A percentile compares a stretch with the other conserved stretches of the same genome.
phyloP scores from a whole-genome alignment of 2,888 invertebrate genomes.

The Marasmarcha lunaedactyla region DNA sequence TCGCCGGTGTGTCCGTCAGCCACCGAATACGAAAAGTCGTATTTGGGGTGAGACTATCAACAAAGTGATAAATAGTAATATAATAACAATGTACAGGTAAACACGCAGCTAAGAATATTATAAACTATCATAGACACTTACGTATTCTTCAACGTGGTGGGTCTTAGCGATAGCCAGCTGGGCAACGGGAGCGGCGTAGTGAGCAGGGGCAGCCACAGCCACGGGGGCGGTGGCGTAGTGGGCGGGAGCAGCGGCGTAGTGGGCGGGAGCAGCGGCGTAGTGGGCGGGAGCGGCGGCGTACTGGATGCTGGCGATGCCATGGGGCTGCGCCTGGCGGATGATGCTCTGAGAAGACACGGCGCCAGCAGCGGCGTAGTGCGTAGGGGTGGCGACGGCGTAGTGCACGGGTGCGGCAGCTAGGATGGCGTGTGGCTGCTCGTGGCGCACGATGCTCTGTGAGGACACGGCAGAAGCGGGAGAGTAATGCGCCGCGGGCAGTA shows the following conservation, averaged over 20 bases:
- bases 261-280: slow-evolving; percentile 23
- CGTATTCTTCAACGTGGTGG: slow-evolving; percentile 34
- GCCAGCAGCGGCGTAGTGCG: slow-evolving; percentile 9
- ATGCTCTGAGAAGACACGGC: slow-evolving; percentile 45
- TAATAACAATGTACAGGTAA: slow-evolving; percentile 18
- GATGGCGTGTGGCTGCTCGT: slow-evolving; percentile 11
- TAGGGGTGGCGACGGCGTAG: not conserved
- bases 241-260: slow-evolving; percentile 23
- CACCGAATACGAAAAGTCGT: slow-evolving; percentile 68
- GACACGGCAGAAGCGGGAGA: slow-evolving; percentile 17
- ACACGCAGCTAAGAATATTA: not conserved
- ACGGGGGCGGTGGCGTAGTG: slow-evolving; percentile 14
- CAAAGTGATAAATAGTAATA: no score
- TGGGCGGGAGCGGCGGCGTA: slow-evolving; percentile 16
- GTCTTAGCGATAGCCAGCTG: slow-evolving; percentile 14
- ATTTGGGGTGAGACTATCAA: slow-evolving; percentile 67
- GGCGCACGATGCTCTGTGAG: slow-evolving; percentile 38
- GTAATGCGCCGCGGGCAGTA: slow-evolving; percentile 21
- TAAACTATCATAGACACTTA: slow-evolving; percentile 19
- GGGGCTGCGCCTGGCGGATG: slow-evolving; percentile 28
- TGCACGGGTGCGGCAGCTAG: slow-evolving; percentile 5
- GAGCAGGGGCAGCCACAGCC: slow-evolving; percentile 14
- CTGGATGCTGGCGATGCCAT: slow-evolving; percentile 11
- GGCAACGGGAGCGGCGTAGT: slow-evolving; percentile 20
- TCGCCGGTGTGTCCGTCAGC: slow-evolving; percentile 69